Conservation (phyloP, 2,888 invertebrate genomes). For the Bimastos eiseni region DNA sequence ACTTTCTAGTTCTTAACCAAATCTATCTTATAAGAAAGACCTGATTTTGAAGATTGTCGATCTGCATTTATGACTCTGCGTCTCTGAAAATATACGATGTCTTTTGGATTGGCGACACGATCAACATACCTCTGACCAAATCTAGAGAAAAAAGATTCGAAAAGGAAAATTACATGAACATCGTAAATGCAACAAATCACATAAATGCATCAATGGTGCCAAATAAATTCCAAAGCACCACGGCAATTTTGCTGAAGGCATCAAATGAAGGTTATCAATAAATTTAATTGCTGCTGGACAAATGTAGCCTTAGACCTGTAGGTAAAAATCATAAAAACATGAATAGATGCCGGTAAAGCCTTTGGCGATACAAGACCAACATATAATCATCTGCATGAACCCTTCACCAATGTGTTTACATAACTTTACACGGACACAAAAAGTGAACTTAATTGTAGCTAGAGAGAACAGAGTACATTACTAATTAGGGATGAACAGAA, state of each 20-base stretch:
- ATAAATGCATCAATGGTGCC: background rate
- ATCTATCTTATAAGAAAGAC: background rate
- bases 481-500: too few species aligned
- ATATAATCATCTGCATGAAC: background rate
- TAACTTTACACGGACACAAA: background rate
- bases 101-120: slow-evolving; percentile 81
- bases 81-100: slow-evolving; percentile 75
- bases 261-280: background rate
- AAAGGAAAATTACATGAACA: background rate
- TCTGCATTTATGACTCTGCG: background rate
- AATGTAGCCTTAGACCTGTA: background rate
- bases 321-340: background rate
- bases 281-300: background rate
- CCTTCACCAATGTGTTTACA: background rate
- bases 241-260: background rate
- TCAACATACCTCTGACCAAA: slow-evolving; percentile 74
- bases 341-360: background rate
- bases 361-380: background rate
- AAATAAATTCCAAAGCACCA: too few species aligned
- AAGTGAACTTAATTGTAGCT: background rate
- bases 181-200: background rate
- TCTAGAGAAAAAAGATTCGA: slow-evolving; percentile 47
- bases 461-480: too few species aligned
- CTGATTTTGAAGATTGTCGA: slow-evolving; percentile 7
- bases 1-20: background rate